Percentiles rank a stretch among this genome's conserved stretches.
These are phyloP conservation scores for Bagarius yarrelli DNA, from an alignment of 2,113 vertebrate genomes.

Conservation along the genomic window DNA sequence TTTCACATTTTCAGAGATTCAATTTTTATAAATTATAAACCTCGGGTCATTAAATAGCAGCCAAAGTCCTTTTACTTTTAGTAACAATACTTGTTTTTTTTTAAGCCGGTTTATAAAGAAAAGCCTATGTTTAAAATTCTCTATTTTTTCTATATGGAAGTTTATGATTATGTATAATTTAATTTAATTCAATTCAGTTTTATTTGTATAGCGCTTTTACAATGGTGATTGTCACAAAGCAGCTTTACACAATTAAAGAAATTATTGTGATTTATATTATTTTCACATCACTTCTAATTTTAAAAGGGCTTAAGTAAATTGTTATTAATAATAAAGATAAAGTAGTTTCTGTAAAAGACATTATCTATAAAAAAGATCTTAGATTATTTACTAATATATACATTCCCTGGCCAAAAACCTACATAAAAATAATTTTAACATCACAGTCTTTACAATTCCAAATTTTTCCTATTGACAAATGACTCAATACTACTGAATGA, in stretches of 20 bases:
- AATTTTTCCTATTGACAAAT: too few species aligned
- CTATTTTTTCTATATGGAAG: too few species aligned
- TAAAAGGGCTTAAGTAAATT: neutral
- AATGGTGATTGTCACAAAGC: too few species aligned
- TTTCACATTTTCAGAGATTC: neutral
- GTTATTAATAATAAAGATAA: too few species aligned
- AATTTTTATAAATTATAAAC: neutral
- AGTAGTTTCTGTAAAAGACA: neutral
- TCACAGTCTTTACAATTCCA: too few species aligned
- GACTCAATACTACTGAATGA: neutral
- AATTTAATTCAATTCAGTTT: too few species aligned
- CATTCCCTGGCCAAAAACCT: neutral
- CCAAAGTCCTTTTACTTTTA: neutral
- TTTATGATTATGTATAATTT: too few species aligned
- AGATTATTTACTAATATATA: neutral
- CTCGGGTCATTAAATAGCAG: neutral
- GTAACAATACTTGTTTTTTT: neutral
- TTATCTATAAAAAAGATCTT: neutral
- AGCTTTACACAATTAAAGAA: too few species aligned
- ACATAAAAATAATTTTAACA: too few species aligned
- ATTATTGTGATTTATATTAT: neutral
- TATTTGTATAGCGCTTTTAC: too few species aligned
- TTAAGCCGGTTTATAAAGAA: neutral
- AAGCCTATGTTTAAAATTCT: too few species aligned
- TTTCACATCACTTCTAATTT: neutral